These are phyloP conservation scores for Uropetala carovei DNA, from an alignment of 2,888 invertebrate species.

Conservation along the genomic window DNA sequence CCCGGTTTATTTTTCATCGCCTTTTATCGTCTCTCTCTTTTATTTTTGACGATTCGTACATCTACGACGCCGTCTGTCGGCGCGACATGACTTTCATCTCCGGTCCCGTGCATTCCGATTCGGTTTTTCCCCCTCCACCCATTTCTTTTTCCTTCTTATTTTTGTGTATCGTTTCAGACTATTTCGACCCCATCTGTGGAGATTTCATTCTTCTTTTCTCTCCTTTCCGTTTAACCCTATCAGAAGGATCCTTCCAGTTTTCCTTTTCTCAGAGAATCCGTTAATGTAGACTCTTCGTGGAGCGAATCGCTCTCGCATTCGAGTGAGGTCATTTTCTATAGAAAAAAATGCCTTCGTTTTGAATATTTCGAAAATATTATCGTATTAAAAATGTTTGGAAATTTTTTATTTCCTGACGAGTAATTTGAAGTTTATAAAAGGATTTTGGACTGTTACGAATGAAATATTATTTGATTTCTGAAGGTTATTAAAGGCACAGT, in stretches of 20 bases:
- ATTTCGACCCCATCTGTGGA: background rate
- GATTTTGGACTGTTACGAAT: no score
- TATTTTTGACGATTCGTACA: conserved; percentile 46
- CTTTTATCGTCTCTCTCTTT: conserved; percentile 33
- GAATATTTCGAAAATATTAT: no score
- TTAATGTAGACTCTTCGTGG: no score
- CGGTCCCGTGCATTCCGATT: conserved; percentile 47
- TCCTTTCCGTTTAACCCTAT: background rate
- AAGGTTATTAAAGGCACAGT: no score
- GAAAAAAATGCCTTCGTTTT: no score
- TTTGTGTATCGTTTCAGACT: conserved; percentile 21
- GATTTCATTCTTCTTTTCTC: background rate
- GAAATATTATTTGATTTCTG: no score
- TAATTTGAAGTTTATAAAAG: no score
- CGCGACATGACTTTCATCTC: conserved; percentile 64
- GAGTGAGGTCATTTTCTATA: no score
- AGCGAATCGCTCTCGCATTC: no score
- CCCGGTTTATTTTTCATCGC: conserved; percentile 58
- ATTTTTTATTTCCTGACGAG: no score
- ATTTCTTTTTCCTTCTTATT: conserved; percentile 37
- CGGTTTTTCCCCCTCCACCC: background rate
- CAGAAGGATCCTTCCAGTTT: background rate
- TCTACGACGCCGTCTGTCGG: conserved; percentile 53
- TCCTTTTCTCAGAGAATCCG: no score
- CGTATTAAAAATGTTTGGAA: no score